Percentiles rank a stretch among this genome's conserved stretches.
These are phyloP conservation scores for Graptemys geographica DNA, from an alignment of 2,797 vertebrate genomes.

Conservation along the genomic window DNA sequence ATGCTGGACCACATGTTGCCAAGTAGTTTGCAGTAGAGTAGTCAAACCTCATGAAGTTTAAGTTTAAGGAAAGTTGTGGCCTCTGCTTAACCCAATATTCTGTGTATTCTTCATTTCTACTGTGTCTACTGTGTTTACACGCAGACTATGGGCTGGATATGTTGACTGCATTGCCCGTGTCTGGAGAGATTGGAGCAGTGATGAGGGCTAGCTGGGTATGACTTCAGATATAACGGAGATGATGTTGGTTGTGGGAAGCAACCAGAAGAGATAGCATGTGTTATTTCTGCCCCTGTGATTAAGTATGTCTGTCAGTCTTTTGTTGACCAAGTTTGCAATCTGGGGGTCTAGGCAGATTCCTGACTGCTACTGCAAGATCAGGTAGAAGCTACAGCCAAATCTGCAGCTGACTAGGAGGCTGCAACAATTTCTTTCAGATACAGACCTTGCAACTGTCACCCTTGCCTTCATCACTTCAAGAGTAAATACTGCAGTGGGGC, in stretches of 20 bases:
- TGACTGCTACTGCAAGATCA: neutral
- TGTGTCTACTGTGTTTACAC: too few relatives aligned
- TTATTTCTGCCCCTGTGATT: neutral
- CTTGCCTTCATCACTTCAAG: neutral
- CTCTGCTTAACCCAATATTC: too few relatives aligned
- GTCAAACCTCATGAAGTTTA: too few relatives aligned
- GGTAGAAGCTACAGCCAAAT: neutral
- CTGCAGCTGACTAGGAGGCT: neutral
- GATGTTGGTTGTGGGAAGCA: neutral
- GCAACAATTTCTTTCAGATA: neutral
- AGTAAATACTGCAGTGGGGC: neutral
- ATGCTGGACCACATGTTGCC: too few relatives aligned
- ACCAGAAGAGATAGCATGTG: neutral
- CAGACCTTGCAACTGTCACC: neutral
- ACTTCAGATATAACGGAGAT: neutral
- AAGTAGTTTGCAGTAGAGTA: too few relatives aligned
- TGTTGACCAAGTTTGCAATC: neutral
- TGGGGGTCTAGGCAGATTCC: neutral
- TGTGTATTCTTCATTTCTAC: too few relatives aligned
- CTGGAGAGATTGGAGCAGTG: too few relatives aligned
- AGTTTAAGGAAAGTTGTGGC: too few relatives aligned
- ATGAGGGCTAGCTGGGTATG: neutral
- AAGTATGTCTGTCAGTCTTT: neutral
- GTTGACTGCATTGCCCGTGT: too few relatives aligned
- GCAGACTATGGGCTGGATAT: too few relatives aligned